Percentiles rank a stretch among this genome's conserved stretches.
phyloP scores from a whole-genome alignment of 2,888 invertebrate genomes.

The Protonemura montana region DNA sequence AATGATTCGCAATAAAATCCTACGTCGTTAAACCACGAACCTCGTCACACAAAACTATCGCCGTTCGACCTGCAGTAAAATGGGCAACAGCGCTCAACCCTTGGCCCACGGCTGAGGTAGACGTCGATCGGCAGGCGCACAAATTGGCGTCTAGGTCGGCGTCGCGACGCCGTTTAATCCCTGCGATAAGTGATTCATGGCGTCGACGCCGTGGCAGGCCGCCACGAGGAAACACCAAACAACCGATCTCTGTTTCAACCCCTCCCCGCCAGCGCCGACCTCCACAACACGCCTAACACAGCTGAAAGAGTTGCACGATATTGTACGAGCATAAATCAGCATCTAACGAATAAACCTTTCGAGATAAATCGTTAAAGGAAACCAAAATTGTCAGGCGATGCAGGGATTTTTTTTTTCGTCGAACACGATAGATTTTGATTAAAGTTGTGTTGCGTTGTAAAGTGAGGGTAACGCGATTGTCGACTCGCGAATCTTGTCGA shows the following conservation, averaged over 20 bases:
- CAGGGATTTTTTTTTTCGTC: background rate
- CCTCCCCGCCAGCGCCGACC: background rate
- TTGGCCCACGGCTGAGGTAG: too few relatives aligned
- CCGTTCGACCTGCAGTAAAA: too few relatives aligned
- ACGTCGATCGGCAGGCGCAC: background rate
- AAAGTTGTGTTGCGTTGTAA: background rate
- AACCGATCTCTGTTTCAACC: background rate
- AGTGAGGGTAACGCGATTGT: background rate
- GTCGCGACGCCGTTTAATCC: background rate
- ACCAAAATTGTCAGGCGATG: background rate
- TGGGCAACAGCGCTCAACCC: too few relatives aligned
- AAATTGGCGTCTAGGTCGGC: background rate
- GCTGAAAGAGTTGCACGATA: constrained; percentile 12
- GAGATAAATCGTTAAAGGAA: background rate
- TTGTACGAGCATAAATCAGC: background rate
- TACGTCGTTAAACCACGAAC: too few relatives aligned
- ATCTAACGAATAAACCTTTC: constrained; percentile 5
- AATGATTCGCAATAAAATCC: too few relatives aligned
- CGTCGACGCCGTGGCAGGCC: background rate
- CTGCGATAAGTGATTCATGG: background rate
- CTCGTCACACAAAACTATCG: too few relatives aligned
- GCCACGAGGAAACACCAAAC: background rate
- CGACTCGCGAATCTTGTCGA: background rate
- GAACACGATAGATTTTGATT: constrained; percentile 7
- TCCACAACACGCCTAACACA: background rate